phyloP scores from a whole-genome alignment of 1,140 invertebrate genomes.

The Leptopilina boulardi region DNA sequence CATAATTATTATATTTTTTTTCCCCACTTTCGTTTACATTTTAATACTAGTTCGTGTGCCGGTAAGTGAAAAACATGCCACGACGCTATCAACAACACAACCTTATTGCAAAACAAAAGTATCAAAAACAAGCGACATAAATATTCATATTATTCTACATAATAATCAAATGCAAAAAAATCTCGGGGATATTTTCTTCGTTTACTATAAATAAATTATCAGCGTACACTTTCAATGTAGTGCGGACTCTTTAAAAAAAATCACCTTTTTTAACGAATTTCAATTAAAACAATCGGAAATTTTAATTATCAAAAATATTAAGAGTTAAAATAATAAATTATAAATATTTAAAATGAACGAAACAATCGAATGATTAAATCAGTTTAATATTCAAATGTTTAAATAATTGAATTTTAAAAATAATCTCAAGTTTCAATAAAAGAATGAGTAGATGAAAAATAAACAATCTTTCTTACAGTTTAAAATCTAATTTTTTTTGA shows the following conservation, averaged over 20 bases:
- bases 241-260: not conserved
- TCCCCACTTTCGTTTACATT: conserved; percentile 8
- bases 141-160: conserved; percentile 16
- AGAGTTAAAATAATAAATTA: no score
- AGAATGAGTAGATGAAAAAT: no score
- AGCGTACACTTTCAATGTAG: not conserved
- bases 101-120: conserved; percentile 21
- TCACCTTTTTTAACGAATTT: not conserved
- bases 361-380: no score
- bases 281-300: not conserved
- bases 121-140: conserved; percentile 32
- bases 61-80: conserved; percentile 30
- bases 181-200: conserved; percentile 1
- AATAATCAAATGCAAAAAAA: conserved; percentile 17
- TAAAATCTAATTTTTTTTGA: not conserved
- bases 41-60: conserved; percentile 22
- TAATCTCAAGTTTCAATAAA: no score
- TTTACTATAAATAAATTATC: conserved; percentile 3
- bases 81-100: conserved; percentile 1
- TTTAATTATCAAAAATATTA: no score
- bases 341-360: no score
- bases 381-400: no score
- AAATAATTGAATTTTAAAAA: no score
- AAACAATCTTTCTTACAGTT: no score
- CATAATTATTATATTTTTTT: not conserved